A percentile compares a stretch with the other conserved stretches of the same genome.
These are phyloP conservation scores for Junco hyemalis DNA, from an alignment of 2,113 vertebrate genomes.

Conservation along the genomic window DNA sequence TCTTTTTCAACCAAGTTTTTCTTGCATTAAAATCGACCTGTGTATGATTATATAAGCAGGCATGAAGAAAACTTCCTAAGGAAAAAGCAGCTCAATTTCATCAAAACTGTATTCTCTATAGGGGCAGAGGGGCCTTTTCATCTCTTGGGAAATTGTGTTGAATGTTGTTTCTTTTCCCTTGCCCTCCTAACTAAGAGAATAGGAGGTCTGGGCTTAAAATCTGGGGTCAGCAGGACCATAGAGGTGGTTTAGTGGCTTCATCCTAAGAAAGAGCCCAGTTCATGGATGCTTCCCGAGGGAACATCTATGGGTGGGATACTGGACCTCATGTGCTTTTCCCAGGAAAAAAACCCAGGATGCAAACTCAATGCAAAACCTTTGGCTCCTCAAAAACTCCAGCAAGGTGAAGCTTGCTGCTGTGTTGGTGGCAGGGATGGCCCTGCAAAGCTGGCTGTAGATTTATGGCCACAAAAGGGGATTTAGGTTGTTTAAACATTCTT, in stretches of 20 bases:
- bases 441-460: neutral
- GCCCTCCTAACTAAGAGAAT: neutral
- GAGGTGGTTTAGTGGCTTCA: neutral
- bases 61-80: neutral
- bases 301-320: neutral
- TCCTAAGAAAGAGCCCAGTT: neutral
- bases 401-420: neutral
- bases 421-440: neutral
- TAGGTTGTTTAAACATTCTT: neutral
- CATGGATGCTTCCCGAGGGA: neutral
- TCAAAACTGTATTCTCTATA: neutral
- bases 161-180: neutral
- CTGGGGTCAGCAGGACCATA: accelerated
- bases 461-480: neutral
- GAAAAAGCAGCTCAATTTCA: neutral
- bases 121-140: neutral
- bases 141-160: neutral
- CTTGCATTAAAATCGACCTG: neutral
- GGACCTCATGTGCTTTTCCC: neutral
- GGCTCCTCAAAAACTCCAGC: neutral
- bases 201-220: neutral
- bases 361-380: accelerated
- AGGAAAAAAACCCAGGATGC: neutral
- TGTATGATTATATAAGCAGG: neutral
- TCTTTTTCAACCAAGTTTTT: neutral